phyloP scores from a whole-genome alignment of 2,113 vertebrate species.

The Herpetotheres cachinnans region DNA sequence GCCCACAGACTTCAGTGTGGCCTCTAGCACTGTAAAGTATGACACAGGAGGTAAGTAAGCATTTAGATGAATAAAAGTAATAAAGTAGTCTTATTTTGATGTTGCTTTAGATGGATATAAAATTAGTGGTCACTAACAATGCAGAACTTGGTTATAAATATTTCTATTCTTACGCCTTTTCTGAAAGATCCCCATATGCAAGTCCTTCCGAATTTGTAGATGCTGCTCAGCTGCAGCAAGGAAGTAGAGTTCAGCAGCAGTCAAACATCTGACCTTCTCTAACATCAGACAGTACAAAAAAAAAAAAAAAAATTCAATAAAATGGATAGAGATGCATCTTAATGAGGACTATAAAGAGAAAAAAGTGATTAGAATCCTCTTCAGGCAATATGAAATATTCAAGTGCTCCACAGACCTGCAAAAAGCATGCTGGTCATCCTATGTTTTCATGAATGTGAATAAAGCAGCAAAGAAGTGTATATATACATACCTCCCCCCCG shows the following conservation, averaged over 20 bases:
- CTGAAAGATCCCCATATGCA: background rate
- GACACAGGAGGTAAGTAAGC: background rate
- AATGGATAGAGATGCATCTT: background rate
- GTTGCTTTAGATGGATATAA: background rate
- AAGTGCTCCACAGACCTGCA: background rate
- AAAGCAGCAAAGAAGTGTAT: background rate
- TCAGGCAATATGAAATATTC: background rate
- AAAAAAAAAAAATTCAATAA: background rate
- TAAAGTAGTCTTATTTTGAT: background rate
- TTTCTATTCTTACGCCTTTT: background rate
- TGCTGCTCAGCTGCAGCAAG: background rate
- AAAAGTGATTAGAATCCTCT: background rate
- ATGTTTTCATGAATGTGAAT: background rate
- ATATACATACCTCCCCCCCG: fast-evolving
- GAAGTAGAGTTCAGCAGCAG: background rate
- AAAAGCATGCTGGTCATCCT: background rate
- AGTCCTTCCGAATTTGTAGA: background rate
- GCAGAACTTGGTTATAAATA: background rate
- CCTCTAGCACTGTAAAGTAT: background rate
- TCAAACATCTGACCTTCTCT: background rate
- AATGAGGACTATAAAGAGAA: background rate
- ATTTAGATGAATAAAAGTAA: background rate
- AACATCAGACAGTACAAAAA: background rate
- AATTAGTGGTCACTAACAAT: background rate
- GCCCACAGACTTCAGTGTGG: background rate